These are phyloP conservation scores for roundworm (Caenorhabditis elegans) DNA, from an alignment of 1,140 invertebrate species.

Conservation along the genomic window DNA sequence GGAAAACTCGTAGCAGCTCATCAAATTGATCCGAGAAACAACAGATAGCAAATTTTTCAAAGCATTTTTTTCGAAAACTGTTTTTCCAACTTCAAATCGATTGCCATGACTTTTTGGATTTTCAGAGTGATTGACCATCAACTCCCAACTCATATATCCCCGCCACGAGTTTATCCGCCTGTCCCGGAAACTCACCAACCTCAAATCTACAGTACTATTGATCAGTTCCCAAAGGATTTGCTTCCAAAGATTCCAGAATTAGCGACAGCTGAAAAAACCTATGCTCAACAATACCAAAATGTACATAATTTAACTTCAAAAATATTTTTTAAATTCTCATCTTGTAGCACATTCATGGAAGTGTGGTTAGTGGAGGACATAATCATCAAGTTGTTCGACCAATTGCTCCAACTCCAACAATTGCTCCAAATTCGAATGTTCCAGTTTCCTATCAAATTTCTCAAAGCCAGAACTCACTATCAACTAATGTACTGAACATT, in stretches of 20 bases:
- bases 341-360: slow-evolving; percentile 9
- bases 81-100: not conserved
- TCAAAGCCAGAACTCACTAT: too few relatives aligned
- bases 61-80: too few relatives aligned
- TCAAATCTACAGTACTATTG: slow-evolving; percentile 38
- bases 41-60: too few relatives aligned
- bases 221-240: slow-evolving; percentile 16
- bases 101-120: not conserved
- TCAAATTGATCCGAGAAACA: too few relatives aligned
- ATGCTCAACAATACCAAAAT: slow-evolving; percentile 23
- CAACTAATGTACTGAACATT: too few relatives aligned
- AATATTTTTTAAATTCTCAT: not conserved
- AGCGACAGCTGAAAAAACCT: not conserved
- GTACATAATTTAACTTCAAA: not conserved
- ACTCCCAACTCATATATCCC: not conserved
- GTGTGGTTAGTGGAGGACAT: not conserved
- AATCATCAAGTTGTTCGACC: not conserved
- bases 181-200: slow-evolving; percentile 9
- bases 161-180: not conserved
- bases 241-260: slow-evolving; percentile 12
- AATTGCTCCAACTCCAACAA: not conserved
- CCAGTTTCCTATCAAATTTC: not conserved
- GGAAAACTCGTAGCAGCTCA: too few relatives aligned
- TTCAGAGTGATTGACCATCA: slow-evolving; percentile 23
- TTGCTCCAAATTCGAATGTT: not conserved